These are phyloP conservation scores for Temnothorax ravouxi DNA, from an alignment of 2,888 invertebrate species.

Conservation along the genomic window DNA sequence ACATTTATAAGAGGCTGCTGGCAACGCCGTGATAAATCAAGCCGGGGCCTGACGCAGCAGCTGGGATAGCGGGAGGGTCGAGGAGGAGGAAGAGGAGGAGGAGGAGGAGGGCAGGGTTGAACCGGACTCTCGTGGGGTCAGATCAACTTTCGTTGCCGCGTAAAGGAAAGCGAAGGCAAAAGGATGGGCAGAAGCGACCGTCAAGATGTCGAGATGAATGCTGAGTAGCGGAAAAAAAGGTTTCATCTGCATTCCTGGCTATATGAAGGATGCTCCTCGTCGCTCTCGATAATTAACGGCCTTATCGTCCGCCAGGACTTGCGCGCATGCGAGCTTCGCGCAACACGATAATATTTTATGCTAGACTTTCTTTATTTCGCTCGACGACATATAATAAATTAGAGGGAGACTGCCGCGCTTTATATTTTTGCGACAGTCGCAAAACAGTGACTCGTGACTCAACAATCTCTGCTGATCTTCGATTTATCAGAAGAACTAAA, in stretches of 20 bases:
- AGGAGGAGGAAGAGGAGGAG: neutral
- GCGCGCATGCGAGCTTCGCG: constrained; percentile 1
- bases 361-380: constrained; percentile 23
- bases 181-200: constrained; percentile 51
- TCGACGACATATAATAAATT: constrained; percentile 42
- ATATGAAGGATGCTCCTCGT: constrained; percentile 62
- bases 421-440: constrained; percentile 15
- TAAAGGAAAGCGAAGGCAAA: constrained; percentile 42
- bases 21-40: constrained; percentile 78
- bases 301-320: constrained; percentile 60
- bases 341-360: constrained; percentile 56
- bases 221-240: constrained; percentile 61
- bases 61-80: constrained; percentile 7
- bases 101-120: constrained; percentile 61
- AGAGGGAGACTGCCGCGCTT: constrained; percentile 32
- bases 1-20: constrained; percentile 81
- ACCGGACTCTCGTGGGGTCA: constrained; percentile 72
- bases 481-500: neutral
- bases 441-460: constrained; percentile 4
- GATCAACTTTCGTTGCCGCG: constrained; percentile 72
- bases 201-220: constrained; percentile 69
- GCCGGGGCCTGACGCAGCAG: constrained; percentile 51
- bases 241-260: constrained; percentile 73
- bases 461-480: neutral
- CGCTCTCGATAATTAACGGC: constrained; percentile 67